phyloP scores from a whole-genome alignment of 1,140 invertebrate species.

The Drosophila sechellia region DNA sequence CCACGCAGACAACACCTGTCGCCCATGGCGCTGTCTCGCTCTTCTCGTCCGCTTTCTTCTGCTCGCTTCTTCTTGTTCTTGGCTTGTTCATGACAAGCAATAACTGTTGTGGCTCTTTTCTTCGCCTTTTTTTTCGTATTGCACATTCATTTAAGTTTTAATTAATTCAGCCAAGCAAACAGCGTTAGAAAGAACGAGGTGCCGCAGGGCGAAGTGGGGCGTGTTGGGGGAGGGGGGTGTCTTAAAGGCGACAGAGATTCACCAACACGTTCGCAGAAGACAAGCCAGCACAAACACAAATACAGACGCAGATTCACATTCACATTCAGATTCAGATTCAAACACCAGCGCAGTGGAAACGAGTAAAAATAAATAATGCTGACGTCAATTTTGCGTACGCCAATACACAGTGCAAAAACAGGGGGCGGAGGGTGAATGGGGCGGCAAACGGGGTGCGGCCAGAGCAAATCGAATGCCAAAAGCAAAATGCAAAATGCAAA shows the following conservation, averaged over 20 bases:
- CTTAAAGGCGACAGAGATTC: conserved; percentile 10
- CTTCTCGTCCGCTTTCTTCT: background rate
- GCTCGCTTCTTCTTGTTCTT: conserved; percentile 24
- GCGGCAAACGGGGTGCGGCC: background rate
- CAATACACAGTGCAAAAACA: conserved; percentile 23
- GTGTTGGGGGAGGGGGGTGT: background rate
- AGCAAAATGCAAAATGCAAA: conserved; percentile 61
- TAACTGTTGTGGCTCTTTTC: conserved; percentile 53
- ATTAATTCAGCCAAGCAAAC: conserved; percentile 71
- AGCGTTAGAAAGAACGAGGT: conserved; percentile 19
- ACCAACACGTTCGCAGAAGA: conserved; percentile 10
- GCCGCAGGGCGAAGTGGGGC: background rate
- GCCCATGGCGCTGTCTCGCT: conserved; percentile 18
- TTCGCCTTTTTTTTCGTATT: conserved; percentile 44
- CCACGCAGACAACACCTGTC: conserved; percentile 10
- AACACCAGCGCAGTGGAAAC: conserved; percentile 55
- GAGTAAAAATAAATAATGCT: conserved; percentile 79
- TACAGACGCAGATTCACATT: no score
- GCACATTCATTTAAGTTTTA: conserved; percentile 75
- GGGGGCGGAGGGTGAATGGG: background rate
- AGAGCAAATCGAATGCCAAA: conserved; percentile 41
- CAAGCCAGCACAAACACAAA: conserved; percentile 21
- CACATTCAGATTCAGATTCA: background rate
- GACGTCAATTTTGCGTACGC: conserved; percentile 84
- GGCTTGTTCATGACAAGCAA: conserved; percentile 45